Conservation (phyloP, 2,113 vertebrate species). For the Electrona antarctica region DNA sequence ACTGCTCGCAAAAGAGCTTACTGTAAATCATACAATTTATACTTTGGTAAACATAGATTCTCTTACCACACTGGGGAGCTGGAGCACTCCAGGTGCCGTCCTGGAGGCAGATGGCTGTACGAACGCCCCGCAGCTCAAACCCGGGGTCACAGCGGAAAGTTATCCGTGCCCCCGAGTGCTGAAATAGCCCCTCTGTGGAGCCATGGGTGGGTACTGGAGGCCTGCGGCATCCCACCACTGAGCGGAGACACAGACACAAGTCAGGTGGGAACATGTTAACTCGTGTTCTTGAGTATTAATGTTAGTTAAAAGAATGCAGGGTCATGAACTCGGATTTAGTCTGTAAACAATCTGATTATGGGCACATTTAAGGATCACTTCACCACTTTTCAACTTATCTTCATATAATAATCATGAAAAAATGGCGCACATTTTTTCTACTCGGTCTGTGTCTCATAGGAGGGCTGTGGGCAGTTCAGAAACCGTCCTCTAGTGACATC, state of each 20-base stretch:
- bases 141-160: slow-evolving; percentile 84
- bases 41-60: background rate
- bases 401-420: too few species aligned
- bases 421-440: too few species aligned
- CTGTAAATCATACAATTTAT: too few species aligned
- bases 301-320: background rate
- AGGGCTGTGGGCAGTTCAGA: too few species aligned
- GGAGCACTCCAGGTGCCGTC: slow-evolving; percentile 86
- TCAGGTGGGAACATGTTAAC: slow-evolving; percentile 28
- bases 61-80: slow-evolving; percentile 86
- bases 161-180: slow-evolving; percentile 84
- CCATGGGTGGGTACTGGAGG: slow-evolving; percentile 84
- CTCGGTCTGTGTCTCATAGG: too few species aligned
- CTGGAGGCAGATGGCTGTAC: slow-evolving; percentile 80
- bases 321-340: background rate
- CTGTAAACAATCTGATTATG: background rate
- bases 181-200: slow-evolving; percentile 82
- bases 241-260: slow-evolving; percentile 71
- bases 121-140: slow-evolving; percentile 81
- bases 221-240: slow-evolving; percentile 89
- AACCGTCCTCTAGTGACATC: too few species aligned
- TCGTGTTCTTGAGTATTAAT: slow-evolving; percentile 3
- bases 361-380: too few species aligned
- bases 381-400: too few species aligned
- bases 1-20: too few species aligned